Evolutionary conservation across 2,113 vertebrate species (phyloP), one percentile per base, ranked within the genome.

Genomic region (Microcebus jonahi): DNA sequence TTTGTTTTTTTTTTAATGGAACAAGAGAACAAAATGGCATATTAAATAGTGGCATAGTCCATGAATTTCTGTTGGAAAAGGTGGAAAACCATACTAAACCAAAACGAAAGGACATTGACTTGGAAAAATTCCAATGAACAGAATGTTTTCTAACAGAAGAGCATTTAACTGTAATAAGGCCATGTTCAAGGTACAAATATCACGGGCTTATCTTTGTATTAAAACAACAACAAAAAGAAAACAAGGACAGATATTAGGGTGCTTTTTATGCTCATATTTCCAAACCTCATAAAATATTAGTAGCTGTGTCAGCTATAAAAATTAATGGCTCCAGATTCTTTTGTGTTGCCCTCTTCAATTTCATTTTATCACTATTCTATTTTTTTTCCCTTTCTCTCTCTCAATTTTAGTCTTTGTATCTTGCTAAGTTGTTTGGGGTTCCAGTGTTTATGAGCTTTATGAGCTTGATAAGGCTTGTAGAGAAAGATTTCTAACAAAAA

Each of bases 281-380:
- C 91, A 98, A 98, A 98, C 96, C 98, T 98, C 98, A 98, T 98
- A 98, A 99, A 98, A 98, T 98, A 99, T 98, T 98, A 98, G 97
- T 98, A 97, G 98, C 98, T 98, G 98, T 93, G 97, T 98, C 95
- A 97, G 98, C 97, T 97, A 98, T 99, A 98, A 99, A 99, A 99
- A 98, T 98, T 98, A 98, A 98, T 98, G 98, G 97, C 96, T 98
- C 91, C 85, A 89, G 97, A 98, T 97, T 96, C 97, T 97, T 98
- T 97, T 98, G 97, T 97, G 95, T 96, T 93, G 85, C 94, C 95
- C 95, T 98, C 97, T 97, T 98, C 98, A 96, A 95, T 98, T 98
- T 97, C 90, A 91, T 98, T 98, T 98, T 98, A 98, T 97, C 92
- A 83, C 45, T 34, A 48, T 90, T 80, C 94, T 63, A 27, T 9